Evolutionary conservation across 64 coral and sea anemone genomes (phyloP).

Genomic region (Porites lutea): DNA sequence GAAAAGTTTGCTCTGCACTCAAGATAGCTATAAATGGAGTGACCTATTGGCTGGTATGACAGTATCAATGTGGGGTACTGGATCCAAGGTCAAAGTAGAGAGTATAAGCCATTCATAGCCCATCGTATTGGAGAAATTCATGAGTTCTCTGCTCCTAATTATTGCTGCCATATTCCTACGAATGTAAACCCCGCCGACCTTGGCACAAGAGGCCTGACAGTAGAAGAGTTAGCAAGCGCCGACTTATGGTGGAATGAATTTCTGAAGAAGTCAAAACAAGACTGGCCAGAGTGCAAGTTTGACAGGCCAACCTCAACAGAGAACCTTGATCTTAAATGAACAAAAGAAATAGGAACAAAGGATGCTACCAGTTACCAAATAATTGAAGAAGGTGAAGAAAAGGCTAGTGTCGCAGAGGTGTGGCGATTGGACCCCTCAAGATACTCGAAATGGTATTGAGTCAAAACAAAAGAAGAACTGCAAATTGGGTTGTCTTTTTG

Average conservation of each 20-base stretch:
- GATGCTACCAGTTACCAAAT: background rate
- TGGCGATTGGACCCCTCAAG: constrained; percentile 55
- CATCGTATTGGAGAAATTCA: constrained; percentile 80
- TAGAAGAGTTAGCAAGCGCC: too few species aligned
- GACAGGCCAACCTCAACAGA: constrained; percentile 8
- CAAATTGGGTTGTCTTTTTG: constrained; percentile 66
- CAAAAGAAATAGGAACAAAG: background rate
- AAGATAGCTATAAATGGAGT: constrained; percentile 12
- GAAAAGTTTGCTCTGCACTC: constrained; percentile 39
- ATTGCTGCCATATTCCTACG: too few species aligned
- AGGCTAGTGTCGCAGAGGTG: background rate
- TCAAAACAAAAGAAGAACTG: constrained; percentile 1
- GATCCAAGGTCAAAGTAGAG: constrained; percentile 55
- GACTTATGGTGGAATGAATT: constrained; percentile 59
- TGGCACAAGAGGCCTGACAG: too few species aligned
- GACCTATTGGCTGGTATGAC: constrained; percentile 69
- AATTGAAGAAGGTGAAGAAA: constrained; percentile 20
- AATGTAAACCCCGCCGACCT: too few species aligned
- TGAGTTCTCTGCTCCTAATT: constrained; percentile 2
- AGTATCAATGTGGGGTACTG: constrained; percentile 37
- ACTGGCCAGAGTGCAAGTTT: constrained; percentile 68
- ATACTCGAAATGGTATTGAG: constrained; percentile 71
- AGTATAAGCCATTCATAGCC: constrained; percentile 66
- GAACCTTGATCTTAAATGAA: background rate
- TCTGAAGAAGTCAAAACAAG: constrained; percentile 19